phyloP scores from a whole-genome alignment of 2,888 invertebrate species.

The Drosophila fungiperda region DNA sequence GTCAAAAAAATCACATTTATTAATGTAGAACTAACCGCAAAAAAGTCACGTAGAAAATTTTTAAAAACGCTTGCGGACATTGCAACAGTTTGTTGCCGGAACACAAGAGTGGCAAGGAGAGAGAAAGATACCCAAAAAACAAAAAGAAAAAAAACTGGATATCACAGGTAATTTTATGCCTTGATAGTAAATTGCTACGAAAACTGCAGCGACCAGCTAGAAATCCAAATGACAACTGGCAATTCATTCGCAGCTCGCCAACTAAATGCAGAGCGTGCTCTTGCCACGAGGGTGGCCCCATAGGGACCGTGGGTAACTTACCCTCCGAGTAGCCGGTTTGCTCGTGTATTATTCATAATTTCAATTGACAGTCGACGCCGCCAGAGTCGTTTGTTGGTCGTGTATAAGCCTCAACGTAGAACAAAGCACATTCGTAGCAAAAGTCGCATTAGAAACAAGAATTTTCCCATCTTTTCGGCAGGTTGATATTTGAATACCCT shows the following conservation, averaged over 20 bases:
- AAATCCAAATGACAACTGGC: slow-evolving; percentile 76
- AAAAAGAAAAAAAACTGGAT: neutral
- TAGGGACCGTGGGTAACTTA: slow-evolving; percentile 26
- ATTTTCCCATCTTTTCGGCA: neutral
- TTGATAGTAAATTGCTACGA: slow-evolving; percentile 11
- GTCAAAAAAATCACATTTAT: slow-evolving; percentile 6
- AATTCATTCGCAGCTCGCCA: slow-evolving; percentile 53
- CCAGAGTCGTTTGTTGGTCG: slow-evolving; percentile 21
- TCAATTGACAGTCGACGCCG: slow-evolving; percentile 70
- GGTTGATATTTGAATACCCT: neutral
- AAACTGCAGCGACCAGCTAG: slow-evolving; percentile 54
- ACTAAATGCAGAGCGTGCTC: slow-evolving; percentile 6
- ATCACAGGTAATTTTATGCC: slow-evolving; percentile 20
- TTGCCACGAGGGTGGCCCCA: neutral
- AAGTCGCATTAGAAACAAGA: neutral
- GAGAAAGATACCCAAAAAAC: neutral
- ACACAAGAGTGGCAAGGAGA: neutral
- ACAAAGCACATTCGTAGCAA: neutral
- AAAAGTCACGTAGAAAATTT: slow-evolving; percentile 83
- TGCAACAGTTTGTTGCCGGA: slow-evolving; percentile 17
- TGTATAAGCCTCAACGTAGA: slow-evolving; percentile 28
- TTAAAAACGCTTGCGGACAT: slow-evolving; percentile 82
- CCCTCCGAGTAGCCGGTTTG: slow-evolving; percentile 27
- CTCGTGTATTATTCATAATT: slow-evolving; percentile 70
- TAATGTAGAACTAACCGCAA: slow-evolving; percentile 81